Conservation (phyloP, 2,797 vertebrate species). For the Myioborus melanocephalus region DNA sequence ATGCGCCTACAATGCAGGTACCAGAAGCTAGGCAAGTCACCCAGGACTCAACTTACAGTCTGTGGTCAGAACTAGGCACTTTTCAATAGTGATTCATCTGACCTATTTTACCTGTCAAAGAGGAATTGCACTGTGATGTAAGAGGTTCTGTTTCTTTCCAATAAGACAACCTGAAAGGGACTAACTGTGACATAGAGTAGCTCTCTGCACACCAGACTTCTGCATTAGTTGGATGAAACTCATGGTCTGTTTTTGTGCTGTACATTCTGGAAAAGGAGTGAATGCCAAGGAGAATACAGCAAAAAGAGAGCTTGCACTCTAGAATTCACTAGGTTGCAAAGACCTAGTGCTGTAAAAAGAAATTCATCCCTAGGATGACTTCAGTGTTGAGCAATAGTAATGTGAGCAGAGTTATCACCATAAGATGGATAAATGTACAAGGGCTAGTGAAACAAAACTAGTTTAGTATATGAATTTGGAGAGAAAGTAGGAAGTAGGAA, state of each 20-base stretch:
- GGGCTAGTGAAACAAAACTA: neutral
- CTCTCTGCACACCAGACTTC: neutral
- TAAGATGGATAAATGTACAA: neutral
- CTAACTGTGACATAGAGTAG: neutral
- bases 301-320: neutral
- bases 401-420: neutral
- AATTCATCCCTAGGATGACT: neutral
- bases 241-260: neutral
- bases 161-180: neutral
- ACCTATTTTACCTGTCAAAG: slow-evolving; percentile 1
- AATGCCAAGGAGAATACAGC: neutral
- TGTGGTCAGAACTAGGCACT: neutral
- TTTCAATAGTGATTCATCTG: neutral
- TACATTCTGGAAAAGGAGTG: neutral
- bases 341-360: neutral
- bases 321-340: neutral
- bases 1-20: neutral
- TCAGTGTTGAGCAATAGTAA: neutral
- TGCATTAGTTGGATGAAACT: neutral
- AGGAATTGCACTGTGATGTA: neutral
- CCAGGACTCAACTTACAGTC: neutral
- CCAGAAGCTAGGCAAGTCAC: neutral
- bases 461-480: neutral
- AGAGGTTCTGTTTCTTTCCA: neutral
- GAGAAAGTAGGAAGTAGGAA: neutral